Conservation (phyloP, 2,888 invertebrate genomes). For the Prosopocoilus inquinatus region DNA sequence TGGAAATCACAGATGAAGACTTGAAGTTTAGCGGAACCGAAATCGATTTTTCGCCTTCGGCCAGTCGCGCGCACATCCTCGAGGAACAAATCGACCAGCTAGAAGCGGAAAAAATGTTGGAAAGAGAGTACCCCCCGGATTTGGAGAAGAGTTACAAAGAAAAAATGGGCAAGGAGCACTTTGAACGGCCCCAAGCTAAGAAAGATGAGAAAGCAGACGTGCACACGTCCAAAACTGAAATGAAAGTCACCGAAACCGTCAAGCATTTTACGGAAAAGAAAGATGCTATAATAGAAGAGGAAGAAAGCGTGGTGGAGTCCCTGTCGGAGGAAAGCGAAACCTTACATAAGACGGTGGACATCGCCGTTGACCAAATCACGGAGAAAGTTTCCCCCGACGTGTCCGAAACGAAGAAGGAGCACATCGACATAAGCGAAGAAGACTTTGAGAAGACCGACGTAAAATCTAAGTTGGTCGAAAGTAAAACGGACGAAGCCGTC, state of each 20-base stretch:
- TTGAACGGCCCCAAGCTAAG: slow-evolving; percentile 21
- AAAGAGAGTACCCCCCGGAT: slow-evolving; percentile 32
- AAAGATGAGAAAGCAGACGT: slow-evolving; percentile 28
- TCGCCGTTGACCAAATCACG: no score
- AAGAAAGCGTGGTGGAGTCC: slow-evolving; percentile 38
- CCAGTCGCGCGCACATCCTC: slow-evolving; percentile 43
- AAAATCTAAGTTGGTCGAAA: slow-evolving; percentile 12
- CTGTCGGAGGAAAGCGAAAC: slow-evolving; percentile 10
- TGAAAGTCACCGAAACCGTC: slow-evolving; percentile 35
- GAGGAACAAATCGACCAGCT: slow-evolving; percentile 49
- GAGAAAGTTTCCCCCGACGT: not conserved
- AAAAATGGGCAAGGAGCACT: slow-evolving; percentile 14
- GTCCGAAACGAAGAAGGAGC: not conserved
- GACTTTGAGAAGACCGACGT: not conserved
- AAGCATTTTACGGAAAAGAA: slow-evolving; percentile 33
- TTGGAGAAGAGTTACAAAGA: slow-evolving; percentile 15
- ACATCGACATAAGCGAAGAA: not conserved
- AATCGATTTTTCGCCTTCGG: slow-evolving; percentile 64
- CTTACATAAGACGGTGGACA: no score
- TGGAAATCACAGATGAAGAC: slow-evolving; percentile 65
- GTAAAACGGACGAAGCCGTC: slow-evolving; percentile 11
- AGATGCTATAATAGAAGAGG: slow-evolving; percentile 39
- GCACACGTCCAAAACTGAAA: slow-evolving; percentile 36
- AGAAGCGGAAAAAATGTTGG: slow-evolving; percentile 50
- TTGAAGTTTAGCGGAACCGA: slow-evolving; percentile 68